Evolutionary conservation across 2,797 vertebrate species (phyloP).

Genomic region (Sebastes steindachneri): DNA sequence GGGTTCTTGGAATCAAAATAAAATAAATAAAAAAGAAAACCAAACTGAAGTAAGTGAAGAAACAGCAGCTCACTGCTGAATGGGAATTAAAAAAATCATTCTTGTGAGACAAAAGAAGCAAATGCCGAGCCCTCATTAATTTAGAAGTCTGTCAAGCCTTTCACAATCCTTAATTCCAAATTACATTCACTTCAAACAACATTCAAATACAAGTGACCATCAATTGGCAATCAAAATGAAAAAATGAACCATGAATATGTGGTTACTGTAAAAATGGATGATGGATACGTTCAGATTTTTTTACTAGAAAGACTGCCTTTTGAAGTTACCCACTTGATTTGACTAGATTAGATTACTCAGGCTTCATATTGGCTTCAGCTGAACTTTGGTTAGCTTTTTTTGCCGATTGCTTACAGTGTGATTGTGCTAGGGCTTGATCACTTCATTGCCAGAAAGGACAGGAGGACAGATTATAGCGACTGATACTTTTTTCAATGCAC

Average conservation of each 20-base stretch:
- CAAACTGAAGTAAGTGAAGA: conserved; percentile 2
- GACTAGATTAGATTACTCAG: not conserved
- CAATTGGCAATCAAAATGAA: conserved; percentile 10
- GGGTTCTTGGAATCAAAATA: not conserved
- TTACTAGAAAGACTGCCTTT: not conserved
- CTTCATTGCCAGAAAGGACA: not conserved
- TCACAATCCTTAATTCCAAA: conserved; percentile 56
- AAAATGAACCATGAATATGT: not conserved
- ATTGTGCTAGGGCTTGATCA: not conserved
- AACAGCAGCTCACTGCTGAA: conserved; percentile 17
- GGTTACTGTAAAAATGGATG: not conserved
- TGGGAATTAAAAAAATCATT: conserved; percentile 55
- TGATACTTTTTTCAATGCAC: not conserved
- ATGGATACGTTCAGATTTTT: not conserved
- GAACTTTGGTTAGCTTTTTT: not conserved
- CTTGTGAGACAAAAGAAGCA: conserved; percentile 60
- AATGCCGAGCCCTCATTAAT: conserved; percentile 57
- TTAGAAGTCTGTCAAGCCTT: conserved; percentile 62
- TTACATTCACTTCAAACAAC: conserved; percentile 33
- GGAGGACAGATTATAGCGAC: not conserved
- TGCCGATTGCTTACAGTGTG: not conserved
- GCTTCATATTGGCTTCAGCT: not conserved
- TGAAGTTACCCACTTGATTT: not conserved
- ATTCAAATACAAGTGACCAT: conserved; percentile 31
- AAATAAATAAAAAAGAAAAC: not conserved